Percentiles rank a stretch among this genome's conserved stretches.
Conservation (phyloP, 2,797 vertebrate genomes). For the Dendrocincla tyrannina region DNA sequence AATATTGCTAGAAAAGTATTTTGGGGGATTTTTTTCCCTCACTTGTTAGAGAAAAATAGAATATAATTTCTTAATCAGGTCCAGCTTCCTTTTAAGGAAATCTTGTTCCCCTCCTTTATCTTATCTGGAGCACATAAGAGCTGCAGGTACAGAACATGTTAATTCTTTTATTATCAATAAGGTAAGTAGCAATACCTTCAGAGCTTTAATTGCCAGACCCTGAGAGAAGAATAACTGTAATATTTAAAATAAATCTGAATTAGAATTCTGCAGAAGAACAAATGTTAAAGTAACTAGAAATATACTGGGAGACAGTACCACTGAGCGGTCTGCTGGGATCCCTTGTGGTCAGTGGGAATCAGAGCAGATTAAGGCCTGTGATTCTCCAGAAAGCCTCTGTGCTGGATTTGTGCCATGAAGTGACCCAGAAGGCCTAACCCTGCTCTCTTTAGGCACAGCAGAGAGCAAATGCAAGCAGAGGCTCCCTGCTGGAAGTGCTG, state of each 20-base stretch:
- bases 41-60: background rate
- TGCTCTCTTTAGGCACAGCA: background rate
- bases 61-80: background rate
- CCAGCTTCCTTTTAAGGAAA: background rate
- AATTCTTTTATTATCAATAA: background rate
- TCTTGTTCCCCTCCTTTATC: background rate
- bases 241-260: background rate
- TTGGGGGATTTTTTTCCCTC: accelerated
- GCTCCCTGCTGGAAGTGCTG: background rate
- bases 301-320: background rate
- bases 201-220: background rate
- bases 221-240: background rate
- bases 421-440: background rate
- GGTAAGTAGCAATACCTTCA: background rate
- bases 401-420: background rate
- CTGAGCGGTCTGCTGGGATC: background rate
- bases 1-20: background rate
- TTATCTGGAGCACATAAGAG: background rate
- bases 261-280: background rate
- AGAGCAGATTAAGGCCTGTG: background rate
- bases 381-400: background rate
- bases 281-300: background rate
- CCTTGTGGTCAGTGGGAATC: background rate
- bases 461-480: background rate
- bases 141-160: background rate